Evolutionary conservation across 1,140 invertebrate species (phyloP).

Genomic region (Rhopalosiphum padi): DNA sequence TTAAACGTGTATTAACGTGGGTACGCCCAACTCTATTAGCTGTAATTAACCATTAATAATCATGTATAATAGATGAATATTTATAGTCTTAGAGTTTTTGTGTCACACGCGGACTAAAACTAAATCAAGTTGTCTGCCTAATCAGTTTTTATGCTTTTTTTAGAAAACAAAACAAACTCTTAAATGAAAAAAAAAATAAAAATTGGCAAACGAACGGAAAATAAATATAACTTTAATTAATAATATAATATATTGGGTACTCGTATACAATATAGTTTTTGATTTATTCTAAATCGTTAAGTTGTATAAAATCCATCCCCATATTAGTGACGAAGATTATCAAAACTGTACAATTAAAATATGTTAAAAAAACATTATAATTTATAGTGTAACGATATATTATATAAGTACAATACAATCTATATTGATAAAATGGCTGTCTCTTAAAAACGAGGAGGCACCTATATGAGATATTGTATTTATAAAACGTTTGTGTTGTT

Average conservation of each 20-base stretch:
- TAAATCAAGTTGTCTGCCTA: neutral
- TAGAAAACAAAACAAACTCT: neutral
- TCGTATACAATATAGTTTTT: neutral
- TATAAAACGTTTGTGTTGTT: constrained; percentile 30
- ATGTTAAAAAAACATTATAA: neutral
- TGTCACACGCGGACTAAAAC: too few species aligned
- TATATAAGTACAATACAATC: neutral
- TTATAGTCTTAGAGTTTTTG: too few species aligned
- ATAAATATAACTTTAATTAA: neutral
- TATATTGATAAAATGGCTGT: neutral
- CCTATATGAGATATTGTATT: neutral
- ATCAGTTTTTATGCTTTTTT: neutral
- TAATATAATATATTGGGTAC: neutral
- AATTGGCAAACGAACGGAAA: neutral
- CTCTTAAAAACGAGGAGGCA: neutral
- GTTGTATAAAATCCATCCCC: neutral
- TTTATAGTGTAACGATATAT: neutral
- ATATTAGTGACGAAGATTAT: neutral
- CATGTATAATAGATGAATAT: too few species aligned
- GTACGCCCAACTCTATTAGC: too few species aligned
- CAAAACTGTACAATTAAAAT: neutral
- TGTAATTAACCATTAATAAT: too few species aligned
- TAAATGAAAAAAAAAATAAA: neutral
- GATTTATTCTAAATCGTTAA: neutral
- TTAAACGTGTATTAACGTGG: neutral